Conservation (phyloP, 2,888 invertebrate genomes). For the Aleiodes alternator region DNA sequence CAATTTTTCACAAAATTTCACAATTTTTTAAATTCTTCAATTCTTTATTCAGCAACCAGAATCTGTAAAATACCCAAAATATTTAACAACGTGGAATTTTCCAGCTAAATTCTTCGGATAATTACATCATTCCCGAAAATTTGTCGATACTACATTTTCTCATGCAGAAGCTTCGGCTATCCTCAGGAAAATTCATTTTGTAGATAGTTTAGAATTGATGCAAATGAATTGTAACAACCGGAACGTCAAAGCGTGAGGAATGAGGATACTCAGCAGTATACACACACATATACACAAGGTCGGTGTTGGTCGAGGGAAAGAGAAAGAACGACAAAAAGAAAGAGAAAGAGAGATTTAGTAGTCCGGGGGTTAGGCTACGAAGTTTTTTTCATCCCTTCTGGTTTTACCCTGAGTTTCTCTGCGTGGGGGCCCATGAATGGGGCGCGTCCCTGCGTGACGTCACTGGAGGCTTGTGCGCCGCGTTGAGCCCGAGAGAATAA, state of each 20-base stretch:
- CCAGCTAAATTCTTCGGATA: too few species aligned
- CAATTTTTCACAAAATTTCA: too few species aligned
- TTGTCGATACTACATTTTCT: neutral
- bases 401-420: slow-evolving; percentile 48
- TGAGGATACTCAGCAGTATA: slow-evolving; percentile 7
- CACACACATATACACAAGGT: slow-evolving; percentile 36
- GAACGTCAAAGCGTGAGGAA: slow-evolving; percentile 28
- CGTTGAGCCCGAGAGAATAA: slow-evolving; percentile 29
- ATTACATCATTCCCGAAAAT: neutral
- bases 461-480: slow-evolving; percentile 61
- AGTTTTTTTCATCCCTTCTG: slow-evolving; percentile 51
- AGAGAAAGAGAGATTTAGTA: slow-evolving; percentile 33
- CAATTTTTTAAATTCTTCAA: too few species aligned
- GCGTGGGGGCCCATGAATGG: slow-evolving; percentile 72
- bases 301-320: slow-evolving; percentile 34
- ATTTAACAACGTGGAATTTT: too few species aligned
- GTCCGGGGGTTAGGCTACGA: slow-evolving; percentile 49
- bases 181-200: slow-evolving; percentile 1
- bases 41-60: too few species aligned
- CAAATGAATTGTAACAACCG: slow-evolving; percentile 34
- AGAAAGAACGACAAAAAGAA: neutral
- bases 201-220: slow-evolving; percentile 18
- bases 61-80: too few species aligned
- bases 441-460: slow-evolving; percentile 73
- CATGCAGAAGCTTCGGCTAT: neutral